These are phyloP conservation scores for Phyto melanocephala DNA, from an alignment of 2,888 invertebrate genomes.

Conservation along the genomic window DNA sequence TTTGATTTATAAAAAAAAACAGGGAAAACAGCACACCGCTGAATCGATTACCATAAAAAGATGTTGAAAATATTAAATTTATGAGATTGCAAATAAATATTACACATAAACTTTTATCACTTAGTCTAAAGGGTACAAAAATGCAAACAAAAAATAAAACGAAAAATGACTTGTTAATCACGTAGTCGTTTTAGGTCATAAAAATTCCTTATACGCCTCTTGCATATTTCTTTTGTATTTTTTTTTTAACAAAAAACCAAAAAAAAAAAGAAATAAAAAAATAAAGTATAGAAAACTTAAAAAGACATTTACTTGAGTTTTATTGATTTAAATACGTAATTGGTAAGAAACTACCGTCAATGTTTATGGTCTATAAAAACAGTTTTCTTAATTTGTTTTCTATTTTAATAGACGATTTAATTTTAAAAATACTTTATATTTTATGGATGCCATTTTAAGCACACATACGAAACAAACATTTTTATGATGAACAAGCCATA, in stretches of 20 bases:
- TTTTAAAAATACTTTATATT: conserved; percentile 36
- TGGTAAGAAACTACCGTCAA: conserved; percentile 44
- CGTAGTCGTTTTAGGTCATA: conserved; percentile 3
- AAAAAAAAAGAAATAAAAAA: neutral
- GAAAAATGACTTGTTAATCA: conserved; percentile 18
- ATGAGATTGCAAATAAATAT: no score
- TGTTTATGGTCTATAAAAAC: conserved; percentile 49
- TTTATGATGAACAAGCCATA: neutral
- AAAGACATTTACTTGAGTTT: conserved; percentile 50
- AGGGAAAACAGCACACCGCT: no score
- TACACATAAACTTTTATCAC: no score
- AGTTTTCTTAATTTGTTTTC: conserved; percentile 9
- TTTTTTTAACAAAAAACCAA: neutral
- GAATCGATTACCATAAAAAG: no score
- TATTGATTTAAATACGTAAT: conserved; percentile 59
- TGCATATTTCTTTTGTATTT: neutral
- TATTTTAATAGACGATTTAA: conserved; percentile 37
- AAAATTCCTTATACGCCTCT: conserved; percentile 9
- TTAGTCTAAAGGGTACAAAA: no score
- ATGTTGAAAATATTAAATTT: no score
- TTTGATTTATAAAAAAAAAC: no score
- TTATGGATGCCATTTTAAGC: conserved; percentile 34
- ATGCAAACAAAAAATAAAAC: neutral
- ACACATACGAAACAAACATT: neutral
- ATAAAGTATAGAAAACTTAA: conserved; percentile 44